phyloP scores from a whole-genome alignment of 2,888 invertebrate species.

The Aleiodes alternator region DNA sequence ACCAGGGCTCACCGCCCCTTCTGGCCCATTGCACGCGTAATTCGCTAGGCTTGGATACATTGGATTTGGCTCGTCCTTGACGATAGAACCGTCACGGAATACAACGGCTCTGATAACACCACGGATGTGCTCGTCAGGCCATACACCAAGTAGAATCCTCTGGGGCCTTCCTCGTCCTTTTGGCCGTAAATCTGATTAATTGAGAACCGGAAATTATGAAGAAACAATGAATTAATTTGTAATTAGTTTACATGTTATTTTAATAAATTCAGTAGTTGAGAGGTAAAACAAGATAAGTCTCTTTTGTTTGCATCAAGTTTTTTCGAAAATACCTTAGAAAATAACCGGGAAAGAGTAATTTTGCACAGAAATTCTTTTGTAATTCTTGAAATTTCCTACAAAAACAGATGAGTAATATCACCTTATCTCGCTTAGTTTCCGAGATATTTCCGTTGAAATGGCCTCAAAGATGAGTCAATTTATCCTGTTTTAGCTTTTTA shows the following conservation, averaged over 20 bases:
- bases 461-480: too few species aligned
- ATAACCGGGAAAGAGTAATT: too few species aligned
- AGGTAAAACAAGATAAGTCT: too few species aligned
- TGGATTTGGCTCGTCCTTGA: constrained; percentile 72
- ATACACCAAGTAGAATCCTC: constrained; percentile 91
- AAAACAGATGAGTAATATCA: too few species aligned
- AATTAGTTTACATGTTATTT: neutral
- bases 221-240: constrained; percentile 1
- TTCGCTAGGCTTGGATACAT: constrained; percentile 73
- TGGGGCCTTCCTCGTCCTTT: constrained; percentile 94
- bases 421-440: too few species aligned
- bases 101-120: constrained; percentile 95
- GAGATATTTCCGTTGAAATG: too few species aligned
- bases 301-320: too few species aligned
- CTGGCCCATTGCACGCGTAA: constrained; percentile 78
- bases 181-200: constrained; percentile 85
- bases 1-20: constrained; percentile 80
- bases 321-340: too few species aligned
- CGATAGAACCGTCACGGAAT: constrained; percentile 86
- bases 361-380: too few species aligned
- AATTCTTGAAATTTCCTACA: too few species aligned
- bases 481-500: too few species aligned
- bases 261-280: too few species aligned
- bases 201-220: constrained; percentile 41
- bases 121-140: constrained; percentile 96